Evolutionary conservation across 2,113 vertebrate species (phyloP).

Genomic region (Anguilla japonica): DNA sequence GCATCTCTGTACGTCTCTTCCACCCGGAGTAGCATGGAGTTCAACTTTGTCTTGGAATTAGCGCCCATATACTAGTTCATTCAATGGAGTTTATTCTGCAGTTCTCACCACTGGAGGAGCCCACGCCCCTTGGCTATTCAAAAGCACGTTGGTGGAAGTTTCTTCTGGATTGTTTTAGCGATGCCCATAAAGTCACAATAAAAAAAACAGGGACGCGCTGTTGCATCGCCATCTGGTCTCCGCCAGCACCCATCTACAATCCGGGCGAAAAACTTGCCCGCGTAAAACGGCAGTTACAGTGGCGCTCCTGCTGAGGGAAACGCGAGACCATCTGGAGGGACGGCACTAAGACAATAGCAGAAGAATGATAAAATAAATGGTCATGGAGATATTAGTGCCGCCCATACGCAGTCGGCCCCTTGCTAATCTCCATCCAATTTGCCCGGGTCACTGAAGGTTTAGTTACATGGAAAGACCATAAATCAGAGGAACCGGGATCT

Average conservation of each 20-base stretch:
- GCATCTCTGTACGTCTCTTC: neutral
- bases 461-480: slow-evolving; percentile 59
- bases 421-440: slow-evolving; percentile 50
- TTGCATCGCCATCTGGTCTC: neutral
- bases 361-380: neutral
- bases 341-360: neutral
- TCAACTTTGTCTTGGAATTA: neutral
- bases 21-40: neutral
- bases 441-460: slow-evolving; percentile 54
- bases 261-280: neutral
- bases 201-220: neutral
- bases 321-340: slow-evolving; percentile 7
- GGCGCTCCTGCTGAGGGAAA: neutral
- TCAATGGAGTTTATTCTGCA: neutral
- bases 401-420: slow-evolving; percentile 35
- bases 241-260: neutral
- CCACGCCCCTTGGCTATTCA: neutral
- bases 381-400: neutral
- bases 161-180: neutral
- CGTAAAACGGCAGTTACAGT: neutral
- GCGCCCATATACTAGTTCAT: neutral
- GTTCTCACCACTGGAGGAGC: neutral
- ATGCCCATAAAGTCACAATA: neutral
- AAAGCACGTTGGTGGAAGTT: too few species aligned
- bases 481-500: slow-evolving; percentile 56